Base-by-base conservation (phyloP, 2,888 invertebrate species). In the Nomada ruficornis region DNA sequence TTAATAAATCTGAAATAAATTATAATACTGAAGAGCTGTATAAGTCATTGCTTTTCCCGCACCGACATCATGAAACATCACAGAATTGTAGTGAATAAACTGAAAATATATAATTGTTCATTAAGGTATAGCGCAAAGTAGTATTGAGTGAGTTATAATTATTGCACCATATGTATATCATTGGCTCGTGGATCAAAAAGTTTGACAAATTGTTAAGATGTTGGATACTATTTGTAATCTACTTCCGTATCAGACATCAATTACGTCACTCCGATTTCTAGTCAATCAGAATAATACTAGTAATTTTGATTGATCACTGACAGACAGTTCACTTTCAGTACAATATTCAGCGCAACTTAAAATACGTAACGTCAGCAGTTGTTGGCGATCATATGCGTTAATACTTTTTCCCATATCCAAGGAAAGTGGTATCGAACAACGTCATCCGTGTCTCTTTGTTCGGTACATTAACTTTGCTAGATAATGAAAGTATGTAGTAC, bases 241-340 rank as follows among this genome's bases (percentile, higher is more conserved):
- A 63, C 50, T 71, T 67, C 50, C 15, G 9, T 20, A 10, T 15
- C 23, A 23, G 11, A 47, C 72, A 65, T 79, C 69, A 54, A 79
- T 78, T 69, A 47, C 29, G 29, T 44, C 78, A 42, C 64, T 72
- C 54, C 63, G 15, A 57, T 44, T 23, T 62, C 26, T 57, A 52
- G 50, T 11, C 15, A 44, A 42, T 11, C 68, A 5, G 10, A 26
- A 60, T 10, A 55, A 18, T 26, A 26, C 15, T 11, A 7, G 4
- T 29, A 9, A 52, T 50, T 29, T 18, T 26, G 20, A 73, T 23
- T 47, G 47, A 52, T 72, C 26, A 23, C 4, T 1, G 55, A 15
- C 20, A 65, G 18, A 20, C 18, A 44, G 2, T 50, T 59, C 7
- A 4, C 36, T 67, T 67, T 36, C 26, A 50, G 20, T 13, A 5